Base-by-base conservation (phyloP, 2,888 invertebrate species). In the Epinotia bilunana region DNA sequence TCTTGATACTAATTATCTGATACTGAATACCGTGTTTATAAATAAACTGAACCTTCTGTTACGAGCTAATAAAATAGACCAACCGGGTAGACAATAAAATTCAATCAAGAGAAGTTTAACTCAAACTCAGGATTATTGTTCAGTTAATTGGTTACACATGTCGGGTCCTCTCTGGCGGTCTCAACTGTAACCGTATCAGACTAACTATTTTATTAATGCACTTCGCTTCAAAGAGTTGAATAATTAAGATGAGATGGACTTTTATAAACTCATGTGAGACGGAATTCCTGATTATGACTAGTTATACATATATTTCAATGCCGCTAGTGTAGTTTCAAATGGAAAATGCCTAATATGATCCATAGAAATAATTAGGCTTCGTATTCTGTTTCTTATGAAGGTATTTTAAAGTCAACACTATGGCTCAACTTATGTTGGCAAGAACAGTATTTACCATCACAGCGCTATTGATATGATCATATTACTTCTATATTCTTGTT, bases 81-180 rank as follows among this genome's bases (percentile, higher is more conserved):
- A 89, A 87, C 88, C 84, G 86, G 83, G 87, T 84, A 87, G 87
- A 91, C 90, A 92, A 93, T 93, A 91, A 93, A 92, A 90, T 82
- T 81, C 91, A 92, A 93, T 92, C 91, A 92, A 90, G 86, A 82
- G 79, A 84, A 86, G 87, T 87, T 87, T 86, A 83, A 83, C 72
- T 71, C 65, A 46, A 49, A 57, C 60, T 57, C 64, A 75, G 82
- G 84, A 85, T 87, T 88, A 87, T 88, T 88, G 89, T 87, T 82
- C 72, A 80, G 82, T 86, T 92, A 92, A 93, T 93, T 92, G 88
- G 86, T 83, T 86, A 86, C 92, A 91, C 86, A 88, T 92, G 92
- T 85, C 83, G 78, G 79, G 75, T 72, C 60, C 72, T 55, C 75
- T 61, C 65, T 43, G 75, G 75, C 72, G 75, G 75, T 74, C 74